Base-by-base conservation (phyloP, 2,888 invertebrate species). In the Harpagoxenus sublaevis region DNA sequence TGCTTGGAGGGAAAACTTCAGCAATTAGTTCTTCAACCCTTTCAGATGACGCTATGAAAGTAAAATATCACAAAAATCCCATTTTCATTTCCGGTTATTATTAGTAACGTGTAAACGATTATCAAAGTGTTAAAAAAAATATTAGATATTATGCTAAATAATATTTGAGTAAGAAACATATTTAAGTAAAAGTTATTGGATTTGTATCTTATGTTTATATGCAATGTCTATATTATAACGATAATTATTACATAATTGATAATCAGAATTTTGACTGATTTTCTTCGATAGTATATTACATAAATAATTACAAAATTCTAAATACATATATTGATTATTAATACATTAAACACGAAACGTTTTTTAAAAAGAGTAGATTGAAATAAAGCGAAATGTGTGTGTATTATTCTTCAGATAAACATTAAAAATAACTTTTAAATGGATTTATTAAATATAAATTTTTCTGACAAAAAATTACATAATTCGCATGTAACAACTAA, bases 21-120 rank as follows among this genome's bases (percentile, higher is more conserved):
- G 79, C 79, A 81, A 81, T 81, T 81, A 71, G 39, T 81, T 81
- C 48, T 81, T 81, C 48, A 81, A 79, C 79, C 48, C 48, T 70
- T 60, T 53, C 51, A 60, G 48, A 39, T 60, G 79, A 70, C 39
- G 39, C 28, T 71, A 48, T 51, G 45, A 60, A 81, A 81, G 31
- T 70, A 70, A 70, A 79, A 62, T 71, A 62, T 71, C 39, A 48
- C 18, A 60, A 70, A 79, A 71, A 73, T 81, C 3, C 4, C 39
- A 42, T 48, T 79, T 70, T 60, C 4, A 55, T 55, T 9, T 57
- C 18, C 23, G 3, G 10, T 8, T 31, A 60, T 23, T 60, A 35
- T 12, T 45, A 31, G 45, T 31, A 23, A 28, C 28, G 31, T 68
- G 45, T 66, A 42, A 42, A 9, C n/a, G n/a, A 15, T 66, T 23